Percentiles rank a stretch among this genome's conserved stretches.
Conservation (phyloP, 2,797 vertebrate genomes). For the Chanos chanos region DNA sequence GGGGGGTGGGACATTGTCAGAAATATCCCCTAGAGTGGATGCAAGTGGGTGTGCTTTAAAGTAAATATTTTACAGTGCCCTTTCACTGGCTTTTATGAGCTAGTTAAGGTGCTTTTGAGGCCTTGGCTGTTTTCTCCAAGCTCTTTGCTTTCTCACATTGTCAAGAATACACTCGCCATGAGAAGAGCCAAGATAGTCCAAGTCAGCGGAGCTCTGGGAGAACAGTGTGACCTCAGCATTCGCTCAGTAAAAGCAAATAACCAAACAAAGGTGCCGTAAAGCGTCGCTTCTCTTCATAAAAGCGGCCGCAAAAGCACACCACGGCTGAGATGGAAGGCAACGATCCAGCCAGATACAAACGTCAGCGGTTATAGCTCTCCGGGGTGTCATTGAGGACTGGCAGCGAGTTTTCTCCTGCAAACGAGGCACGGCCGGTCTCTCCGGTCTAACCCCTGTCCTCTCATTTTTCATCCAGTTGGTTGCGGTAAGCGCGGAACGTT, state of each 20-base stretch:
- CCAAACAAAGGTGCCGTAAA: constrained; percentile 30
- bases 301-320: too few species aligned
- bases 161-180: constrained; percentile 19
- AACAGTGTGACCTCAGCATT: constrained; percentile 21
- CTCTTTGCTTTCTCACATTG: constrained; percentile 30
- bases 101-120: constrained; percentile 40
- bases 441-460: neutral
- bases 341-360: constrained; percentile 25
- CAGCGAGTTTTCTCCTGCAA: constrained; percentile 14
- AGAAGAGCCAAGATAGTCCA: constrained; percentile 1
- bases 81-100: constrained; percentile 36
- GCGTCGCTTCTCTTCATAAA: constrained; percentile 21
- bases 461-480: constrained; percentile 1
- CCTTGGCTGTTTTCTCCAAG: constrained; percentile 20
- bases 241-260: constrained; percentile 41
- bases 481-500: constrained; percentile 3
- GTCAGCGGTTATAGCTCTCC: constrained; percentile 32
- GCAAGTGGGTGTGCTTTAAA: constrained; percentile 9
- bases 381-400: constrained; percentile 5
- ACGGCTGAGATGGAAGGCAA: constrained; percentile 29
- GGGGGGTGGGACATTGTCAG: constrained; percentile 12
- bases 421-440: neutral
- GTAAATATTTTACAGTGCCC: constrained; percentile 38
- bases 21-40: constrained; percentile 12
- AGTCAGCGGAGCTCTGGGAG: constrained; percentile 17